Evolutionary conservation across 2,888 invertebrate genomes (phyloP), one percentile per base, ranked within the genome.

Genomic region (Leuctra nigra): DNA sequence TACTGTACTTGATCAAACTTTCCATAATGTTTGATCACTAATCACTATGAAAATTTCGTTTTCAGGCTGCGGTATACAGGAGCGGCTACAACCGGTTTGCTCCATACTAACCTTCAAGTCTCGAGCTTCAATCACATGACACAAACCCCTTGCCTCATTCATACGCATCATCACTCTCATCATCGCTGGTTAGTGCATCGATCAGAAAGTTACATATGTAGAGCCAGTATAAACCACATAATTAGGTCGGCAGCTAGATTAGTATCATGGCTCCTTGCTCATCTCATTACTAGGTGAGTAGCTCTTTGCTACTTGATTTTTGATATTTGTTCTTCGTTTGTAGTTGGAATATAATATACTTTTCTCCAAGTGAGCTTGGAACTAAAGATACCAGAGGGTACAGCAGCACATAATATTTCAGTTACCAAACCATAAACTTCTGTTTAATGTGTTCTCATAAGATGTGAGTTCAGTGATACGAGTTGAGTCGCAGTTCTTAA

Each of bases 41-140:
- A 25, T 52, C 16, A 16, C 13, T 14, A 36, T 29, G 29, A 2
- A 18, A 36, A n/a, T 20, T 46, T 44, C 44, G 14, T 13, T 78
- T 80, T 38, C 79, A 92, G 92, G 88, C 92, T 71, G 90, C 92
- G 65, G 89, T 93, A 68, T 93, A 93, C 76, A 84, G 93, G 77
- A 89, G 92, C 75, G 89, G 91, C 67, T 93, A 91, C 83, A 93
- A 92, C 80, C 84, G 93, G 77, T 94, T 93, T 77, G 84, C 93
- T 75, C 93, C 93, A 69, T 94, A 94, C 76, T 94, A 81, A 82
- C 61, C 33, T 52, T 54, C 41, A 48, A 55, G 55, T 44, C n/a
- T 29, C 22, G 39, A 56, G 46, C 52, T 35, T 47, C 35, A 53
- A 59, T 53, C 55, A 56, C 55, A 61, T 52, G 58, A 60, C 52